Evolutionary conservation across 2,113 vertebrate species (phyloP).

Genomic region (Saccopteryx leptura): DNA sequence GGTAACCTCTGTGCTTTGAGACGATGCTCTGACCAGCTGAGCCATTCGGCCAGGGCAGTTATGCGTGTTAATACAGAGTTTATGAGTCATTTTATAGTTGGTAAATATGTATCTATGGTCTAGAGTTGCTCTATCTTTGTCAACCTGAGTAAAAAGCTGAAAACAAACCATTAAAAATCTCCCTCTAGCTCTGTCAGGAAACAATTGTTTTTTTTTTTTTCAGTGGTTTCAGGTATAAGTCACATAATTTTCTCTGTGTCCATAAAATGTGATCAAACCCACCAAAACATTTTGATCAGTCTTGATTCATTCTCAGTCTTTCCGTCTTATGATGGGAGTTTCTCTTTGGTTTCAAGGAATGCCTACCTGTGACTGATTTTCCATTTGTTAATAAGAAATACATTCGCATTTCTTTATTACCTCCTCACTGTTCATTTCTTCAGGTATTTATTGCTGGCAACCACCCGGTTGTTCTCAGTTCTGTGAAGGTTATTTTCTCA

Average conservation of each 20-base stretch:
- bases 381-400: neutral
- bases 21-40: too few relatives aligned
- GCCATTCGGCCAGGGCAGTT: too few relatives aligned
- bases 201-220: neutral
- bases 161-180: neutral
- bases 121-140: neutral
- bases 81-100: neutral
- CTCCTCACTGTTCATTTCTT: neutral
- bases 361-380: neutral
- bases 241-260: neutral
- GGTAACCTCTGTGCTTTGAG: too few relatives aligned
- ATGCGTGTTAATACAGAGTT: neutral
- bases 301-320: neutral
- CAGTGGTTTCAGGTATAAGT: neutral
- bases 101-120: constrained; percentile 44
- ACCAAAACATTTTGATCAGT: neutral
- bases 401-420: neutral
- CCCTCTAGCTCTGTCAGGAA: neutral
- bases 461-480: neutral
- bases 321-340: neutral
- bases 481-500: neutral
- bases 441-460: neutral
- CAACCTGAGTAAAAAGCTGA: accelerated
- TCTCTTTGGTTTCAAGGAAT: neutral
- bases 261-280: neutral